phyloP scores from a whole-genome alignment of 2,113 vertebrate genomes.

The Rhagologus leucostigma region DNA sequence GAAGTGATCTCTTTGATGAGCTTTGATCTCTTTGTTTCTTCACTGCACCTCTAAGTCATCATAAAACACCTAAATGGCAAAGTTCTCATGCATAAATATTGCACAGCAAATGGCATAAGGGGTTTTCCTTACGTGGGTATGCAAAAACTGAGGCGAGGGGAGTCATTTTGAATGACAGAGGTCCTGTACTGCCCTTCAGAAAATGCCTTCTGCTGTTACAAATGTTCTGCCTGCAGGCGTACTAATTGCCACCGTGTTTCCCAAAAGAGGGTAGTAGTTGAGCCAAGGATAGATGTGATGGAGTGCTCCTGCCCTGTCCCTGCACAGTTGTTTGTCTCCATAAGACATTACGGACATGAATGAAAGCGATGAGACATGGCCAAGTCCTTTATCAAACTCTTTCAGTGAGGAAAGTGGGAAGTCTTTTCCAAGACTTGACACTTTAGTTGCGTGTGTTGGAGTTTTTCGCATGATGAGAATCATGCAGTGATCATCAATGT shows the following conservation, averaged over 20 bases:
- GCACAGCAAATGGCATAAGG: background rate
- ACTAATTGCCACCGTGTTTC: background rate
- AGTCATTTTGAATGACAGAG: background rate
- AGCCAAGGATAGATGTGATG: background rate
- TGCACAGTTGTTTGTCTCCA: background rate
- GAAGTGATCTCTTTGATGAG: background rate
- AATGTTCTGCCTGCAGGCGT: background rate
- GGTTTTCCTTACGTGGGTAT: background rate
- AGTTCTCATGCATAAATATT: background rate
- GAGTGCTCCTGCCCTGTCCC: background rate
- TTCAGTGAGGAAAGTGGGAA: background rate
- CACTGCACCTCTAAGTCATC: background rate
- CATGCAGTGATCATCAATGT: background rate
- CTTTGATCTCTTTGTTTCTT: background rate
- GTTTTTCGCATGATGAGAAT: background rate
- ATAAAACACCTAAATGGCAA: background rate
- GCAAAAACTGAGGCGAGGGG: background rate
- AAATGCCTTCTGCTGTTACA: background rate
- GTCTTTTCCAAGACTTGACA: background rate
- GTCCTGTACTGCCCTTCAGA: background rate
- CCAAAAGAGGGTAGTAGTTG: background rate
- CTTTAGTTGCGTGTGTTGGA: background rate
- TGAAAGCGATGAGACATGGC: background rate
- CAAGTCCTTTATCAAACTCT: background rate
- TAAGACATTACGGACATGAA: background rate